These are phyloP conservation scores for Geopemphigus sp. DNA, from an alignment of 1,140 invertebrate genomes.

Conservation along the genomic window DNA sequence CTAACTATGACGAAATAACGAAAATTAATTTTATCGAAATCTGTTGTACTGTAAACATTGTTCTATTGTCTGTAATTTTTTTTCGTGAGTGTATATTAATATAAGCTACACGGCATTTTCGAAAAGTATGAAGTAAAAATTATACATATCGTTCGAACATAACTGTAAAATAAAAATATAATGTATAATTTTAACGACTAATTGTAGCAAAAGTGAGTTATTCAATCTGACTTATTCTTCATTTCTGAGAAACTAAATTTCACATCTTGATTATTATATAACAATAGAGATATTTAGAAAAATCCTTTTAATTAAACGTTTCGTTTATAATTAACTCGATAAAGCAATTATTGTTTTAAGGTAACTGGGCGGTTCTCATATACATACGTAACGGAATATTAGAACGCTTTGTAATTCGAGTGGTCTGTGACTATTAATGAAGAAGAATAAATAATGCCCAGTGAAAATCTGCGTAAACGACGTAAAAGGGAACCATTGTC, in stretches of 20 bases:
- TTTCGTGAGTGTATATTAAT: too few species aligned
- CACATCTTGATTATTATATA: not conserved
- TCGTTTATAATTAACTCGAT: not conserved
- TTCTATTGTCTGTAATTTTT: too few species aligned
- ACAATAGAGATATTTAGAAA: not conserved
- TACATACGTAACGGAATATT: not conserved
- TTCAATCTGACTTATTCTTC: not conserved
- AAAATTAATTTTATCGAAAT: too few species aligned
- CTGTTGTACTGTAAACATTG: too few species aligned
- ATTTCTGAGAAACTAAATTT: not conserved
- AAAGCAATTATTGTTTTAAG: constrained; percentile 3
- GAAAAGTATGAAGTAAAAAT: too few species aligned
- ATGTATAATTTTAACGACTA: not conserved
- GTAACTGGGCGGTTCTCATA: not conserved
- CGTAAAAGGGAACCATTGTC: not conserved
- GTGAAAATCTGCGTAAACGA: not conserved
- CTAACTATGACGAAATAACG: too few species aligned
- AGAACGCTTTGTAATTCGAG: not conserved
- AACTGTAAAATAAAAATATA: not conserved
- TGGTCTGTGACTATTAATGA: not conserved
- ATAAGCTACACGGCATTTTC: too few species aligned
- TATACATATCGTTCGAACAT: too few species aligned
- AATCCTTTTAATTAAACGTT: constrained; percentile 1
- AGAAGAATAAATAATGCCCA: not conserved
- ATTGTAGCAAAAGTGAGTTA: not conserved